Percentiles rank a stretch among this genome's conserved stretches.
These are phyloP conservation scores for Microctonus hyperodae DNA, from an alignment of 2,888 invertebrate genomes.

Conservation along the genomic window DNA sequence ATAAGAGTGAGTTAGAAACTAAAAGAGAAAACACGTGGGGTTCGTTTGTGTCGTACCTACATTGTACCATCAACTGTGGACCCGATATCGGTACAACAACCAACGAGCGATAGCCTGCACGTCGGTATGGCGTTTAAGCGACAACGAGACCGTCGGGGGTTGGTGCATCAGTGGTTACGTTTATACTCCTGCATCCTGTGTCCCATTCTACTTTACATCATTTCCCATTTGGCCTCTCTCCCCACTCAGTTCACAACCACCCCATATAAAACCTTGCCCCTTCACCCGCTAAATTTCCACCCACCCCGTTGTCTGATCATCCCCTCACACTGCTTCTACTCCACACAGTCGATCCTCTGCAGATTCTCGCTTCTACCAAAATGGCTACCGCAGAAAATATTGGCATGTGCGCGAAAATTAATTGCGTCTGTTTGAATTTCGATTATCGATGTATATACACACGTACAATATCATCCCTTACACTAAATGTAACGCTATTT, in stretches of 20 bases:
- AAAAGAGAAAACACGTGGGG: conserved; percentile 1
- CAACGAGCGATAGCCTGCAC: conserved; percentile 27
- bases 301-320: neutral
- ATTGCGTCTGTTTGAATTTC: conserved; percentile 35
- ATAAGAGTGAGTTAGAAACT: neutral
- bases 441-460: conserved; percentile 26
- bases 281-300: neutral
- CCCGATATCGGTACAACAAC: conserved; percentile 32
- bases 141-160: conserved; percentile 33
- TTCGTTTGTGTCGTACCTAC: conserved; percentile 33
- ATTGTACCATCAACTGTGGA: conserved; percentile 28
- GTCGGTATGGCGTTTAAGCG: conserved; percentile 31
- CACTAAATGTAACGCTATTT: conserved; percentile 14
- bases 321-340: conserved; percentile 18
- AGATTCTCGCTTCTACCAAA: conserved; percentile 14
- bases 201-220: conserved; percentile 21
- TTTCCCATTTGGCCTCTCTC: conserved; percentile 20
- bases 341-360: neutral
- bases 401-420: conserved; percentile 30
- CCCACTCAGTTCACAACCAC: conserved; percentile 13
- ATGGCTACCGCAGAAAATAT: conserved; percentile 30
- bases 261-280: neutral
- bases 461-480: too few species aligned
- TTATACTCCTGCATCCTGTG: conserved; percentile 28
- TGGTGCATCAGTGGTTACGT: conserved; percentile 29